phyloP scores from a whole-genome alignment of 2,797 vertebrate genomes.

The Phylloscopus collybita region DNA sequence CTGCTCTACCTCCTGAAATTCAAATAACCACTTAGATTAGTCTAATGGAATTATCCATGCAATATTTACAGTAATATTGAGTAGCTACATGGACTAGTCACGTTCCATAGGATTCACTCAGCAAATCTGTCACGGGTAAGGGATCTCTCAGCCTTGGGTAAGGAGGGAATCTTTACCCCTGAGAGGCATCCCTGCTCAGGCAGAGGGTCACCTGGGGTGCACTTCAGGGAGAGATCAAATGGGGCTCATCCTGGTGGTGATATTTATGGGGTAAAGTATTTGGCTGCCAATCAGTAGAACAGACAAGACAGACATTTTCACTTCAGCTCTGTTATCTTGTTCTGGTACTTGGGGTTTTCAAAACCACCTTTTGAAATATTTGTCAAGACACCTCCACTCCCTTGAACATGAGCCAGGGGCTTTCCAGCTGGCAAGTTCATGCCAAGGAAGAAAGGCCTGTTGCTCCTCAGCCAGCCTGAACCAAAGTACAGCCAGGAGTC shows the following conservation, averaged over 20 bases:
- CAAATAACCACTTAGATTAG: neutral
- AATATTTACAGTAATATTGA: neutral
- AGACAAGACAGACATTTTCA: rapidly evolving
- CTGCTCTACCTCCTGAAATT: neutral
- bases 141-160: neutral
- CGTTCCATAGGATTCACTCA: neutral
- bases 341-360: neutral
- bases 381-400: neutral
- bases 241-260: neutral
- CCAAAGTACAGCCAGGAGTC: neutral
- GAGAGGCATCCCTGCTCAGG: neutral
- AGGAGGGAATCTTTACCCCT: neutral
- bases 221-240: neutral
- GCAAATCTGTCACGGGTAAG: rapidly evolving
- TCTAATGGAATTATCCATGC: neutral
- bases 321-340: neutral
- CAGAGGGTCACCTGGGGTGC: neutral
- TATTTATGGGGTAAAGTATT: neutral
- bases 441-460: neutral
- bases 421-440: neutral
- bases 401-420: neutral
- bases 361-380: neutral
- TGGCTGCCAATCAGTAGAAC: neutral
- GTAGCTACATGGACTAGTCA: neutral
- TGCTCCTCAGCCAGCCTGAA: neutral